Conservation (phyloP, 2,113 vertebrate genomes). For the Aldabrachelys gigantea region DNA sequence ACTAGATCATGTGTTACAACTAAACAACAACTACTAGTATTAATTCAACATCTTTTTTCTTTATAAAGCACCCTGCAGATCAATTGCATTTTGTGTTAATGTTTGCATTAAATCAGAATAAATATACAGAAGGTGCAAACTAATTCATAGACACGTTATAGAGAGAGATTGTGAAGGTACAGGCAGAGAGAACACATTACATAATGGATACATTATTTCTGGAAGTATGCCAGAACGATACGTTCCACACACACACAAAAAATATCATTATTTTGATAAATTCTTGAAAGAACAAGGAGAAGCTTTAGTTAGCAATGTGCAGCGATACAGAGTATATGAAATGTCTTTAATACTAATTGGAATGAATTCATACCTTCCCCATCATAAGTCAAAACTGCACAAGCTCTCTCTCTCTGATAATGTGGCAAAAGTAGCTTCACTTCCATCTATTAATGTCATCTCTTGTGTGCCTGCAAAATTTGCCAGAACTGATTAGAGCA, state of each 20-base stretch:
- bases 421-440: slow-evolving; percentile 79
- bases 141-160: not conserved
- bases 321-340: slow-evolving; percentile 17
- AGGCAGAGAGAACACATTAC: not conserved
- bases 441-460: slow-evolving; percentile 88
- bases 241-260: not conserved
- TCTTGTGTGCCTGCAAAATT: slow-evolving; percentile 89
- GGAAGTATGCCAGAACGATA: not conserved
- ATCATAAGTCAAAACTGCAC: slow-evolving; percentile 67
- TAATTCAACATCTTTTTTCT: not conserved
- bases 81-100: not conserved
- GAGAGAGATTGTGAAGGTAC: not conserved
- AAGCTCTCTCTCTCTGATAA: slow-evolving; percentile 69
- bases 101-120: not conserved
- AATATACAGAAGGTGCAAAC: not conserved
- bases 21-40: not conserved
- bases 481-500: slow-evolving; percentile 99
- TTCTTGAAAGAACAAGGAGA: slow-evolving; percentile 30
- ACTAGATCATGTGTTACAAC: not conserved
- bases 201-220: not conserved
- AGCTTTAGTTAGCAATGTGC: slow-evolving; percentile 10
- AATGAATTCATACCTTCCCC: slow-evolving; percentile 69
- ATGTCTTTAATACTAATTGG: slow-evolving; percentile 66
- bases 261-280: not conserved
- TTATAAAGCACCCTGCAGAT: not conserved